Percentiles rank a stretch among this genome's conserved stretches.
Evolutionary conservation across 1,140 invertebrate genomes (phyloP).

Genomic region (Condylostylus longicornis): DNA sequence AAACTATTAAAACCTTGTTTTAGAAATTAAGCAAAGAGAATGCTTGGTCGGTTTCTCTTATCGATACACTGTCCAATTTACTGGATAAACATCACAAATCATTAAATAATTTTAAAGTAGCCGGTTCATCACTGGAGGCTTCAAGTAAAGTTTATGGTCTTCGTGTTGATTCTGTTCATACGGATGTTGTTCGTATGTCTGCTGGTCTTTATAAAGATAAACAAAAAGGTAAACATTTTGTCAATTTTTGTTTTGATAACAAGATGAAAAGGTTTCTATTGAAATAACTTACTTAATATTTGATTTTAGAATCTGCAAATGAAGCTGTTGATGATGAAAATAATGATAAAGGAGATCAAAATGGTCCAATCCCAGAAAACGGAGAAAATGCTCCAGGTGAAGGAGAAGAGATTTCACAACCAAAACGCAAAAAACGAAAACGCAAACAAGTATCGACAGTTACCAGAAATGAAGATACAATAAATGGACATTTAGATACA

Average conservation of each 20-base stretch:
- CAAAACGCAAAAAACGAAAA: constrained; percentile 24
- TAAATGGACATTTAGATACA: constrained; percentile 26
- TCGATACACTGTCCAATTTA: constrained; percentile 53
- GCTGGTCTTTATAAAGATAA: constrained; percentile 32
- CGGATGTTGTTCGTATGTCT: constrained; percentile 50
- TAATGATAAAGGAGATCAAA: constrained; percentile 10
- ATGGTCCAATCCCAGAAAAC: constrained; percentile 5
- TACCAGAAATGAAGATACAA: constrained; percentile 30
- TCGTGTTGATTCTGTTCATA: constrained; percentile 53
- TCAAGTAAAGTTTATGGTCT: constrained; percentile 60
- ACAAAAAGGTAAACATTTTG: neutral
- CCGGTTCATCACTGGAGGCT: constrained; percentile 54
- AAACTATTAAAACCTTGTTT: neutral
- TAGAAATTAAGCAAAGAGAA: constrained; percentile 57
- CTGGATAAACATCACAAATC: constrained; percentile 44
- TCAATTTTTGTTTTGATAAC: too few species aligned
- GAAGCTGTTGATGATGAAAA: constrained; percentile 15
- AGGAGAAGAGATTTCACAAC: constrained; percentile 12
- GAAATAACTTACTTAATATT: neutral
- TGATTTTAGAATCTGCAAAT: neutral
- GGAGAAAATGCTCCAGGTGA: constrained; percentile 2
- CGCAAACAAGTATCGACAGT: constrained; percentile 27
- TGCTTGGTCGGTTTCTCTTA: constrained; percentile 56
- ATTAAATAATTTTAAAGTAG: constrained; percentile 50
- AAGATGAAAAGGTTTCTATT: neutral